phyloP scores from a whole-genome alignment of 2,888 invertebrate genomes.

The Oxyteleia sp. region DNA sequence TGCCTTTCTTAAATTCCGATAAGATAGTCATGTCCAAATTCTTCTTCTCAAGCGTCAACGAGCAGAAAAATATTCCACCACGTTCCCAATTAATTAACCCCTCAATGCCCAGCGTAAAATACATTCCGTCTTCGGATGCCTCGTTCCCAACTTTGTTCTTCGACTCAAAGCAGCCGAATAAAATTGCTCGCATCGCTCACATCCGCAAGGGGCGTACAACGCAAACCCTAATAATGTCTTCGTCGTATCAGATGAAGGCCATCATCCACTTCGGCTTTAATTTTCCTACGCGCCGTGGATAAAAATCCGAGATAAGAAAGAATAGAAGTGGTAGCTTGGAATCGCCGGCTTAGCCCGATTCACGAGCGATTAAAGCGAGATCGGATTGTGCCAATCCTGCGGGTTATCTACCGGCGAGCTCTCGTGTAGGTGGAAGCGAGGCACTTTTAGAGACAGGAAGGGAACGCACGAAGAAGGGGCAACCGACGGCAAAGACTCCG shows the following conservation, averaged over 20 bases:
- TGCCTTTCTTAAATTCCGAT: too few species aligned
- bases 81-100: too few species aligned
- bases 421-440: slow-evolving; percentile 54
- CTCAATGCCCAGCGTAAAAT: too few species aligned
- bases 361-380: slow-evolving; percentile 35
- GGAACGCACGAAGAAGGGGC: slow-evolving; percentile 30
- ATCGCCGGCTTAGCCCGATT: slow-evolving; percentile 9
- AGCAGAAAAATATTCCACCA: too few species aligned
- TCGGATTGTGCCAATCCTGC: slow-evolving; percentile 42
- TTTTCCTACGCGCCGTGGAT: slow-evolving; percentile 3
- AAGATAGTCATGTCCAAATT: too few species aligned
- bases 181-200: too few species aligned
- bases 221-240: slow-evolving; percentile 40
- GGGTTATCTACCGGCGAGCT: slow-evolving; percentile 27
- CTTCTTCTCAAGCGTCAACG: too few species aligned
- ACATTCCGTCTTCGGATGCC: too few species aligned
- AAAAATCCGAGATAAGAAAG: slow-evolving; percentile 20
- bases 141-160: too few species aligned
- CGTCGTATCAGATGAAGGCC: slow-evolving; percentile 34
- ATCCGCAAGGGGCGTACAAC: too few species aligned
- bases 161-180: too few species aligned
- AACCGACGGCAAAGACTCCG: slow-evolving; percentile 52
- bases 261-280: slow-evolving; percentile 15
- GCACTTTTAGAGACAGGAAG: slow-evolving; percentile 31
- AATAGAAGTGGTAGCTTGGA: slow-evolving; percentile 10